Evolutionary conservation across 2,797 vertebrate genomes (phyloP), one percentile per base, ranked within the genome.

Genomic region (Ataeniobius toweri): DNA sequence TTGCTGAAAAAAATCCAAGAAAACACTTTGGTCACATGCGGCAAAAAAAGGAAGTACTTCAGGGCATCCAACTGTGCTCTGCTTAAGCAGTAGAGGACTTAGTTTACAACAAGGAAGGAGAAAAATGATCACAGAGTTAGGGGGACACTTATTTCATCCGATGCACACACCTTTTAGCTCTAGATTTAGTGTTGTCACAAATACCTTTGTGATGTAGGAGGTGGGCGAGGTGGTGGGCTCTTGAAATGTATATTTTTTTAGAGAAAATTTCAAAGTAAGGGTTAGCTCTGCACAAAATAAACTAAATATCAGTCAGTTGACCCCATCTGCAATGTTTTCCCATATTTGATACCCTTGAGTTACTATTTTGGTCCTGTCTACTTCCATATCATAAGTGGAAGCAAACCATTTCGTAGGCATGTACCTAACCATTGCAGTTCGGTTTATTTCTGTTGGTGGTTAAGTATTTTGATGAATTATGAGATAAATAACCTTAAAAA

Each of bases 1-100:
- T 31, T 10, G 75, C 85, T 90, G 80, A 87, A 65, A 84, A 85
- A 80, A 90, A 89, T 88, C 86, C 85, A 85, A 83, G 80, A 73
- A 88, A 67, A 84, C 59, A 44, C 77, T 80, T 74, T 56, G 81
- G 86, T 90, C 81, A 75, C 84, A 82, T 53, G 78, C 79, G 83
- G 79, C 41, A 69, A 78, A 82, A 78, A 68, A 67, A 75, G 59
- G 80, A 90, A 89, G 77, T 48, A 88, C 90, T 88, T 74, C 89
- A 88, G 83, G 87, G 77, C 53, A 18, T 83, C 76, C 74, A 77
- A 81, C 80, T 82, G 88, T 24, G 67, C 75, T 69, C 31, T 73
- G 6, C 55, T 67, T 36, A 73, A 56, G 78, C 76, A 58, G 72
- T 74, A 83, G 20, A 67, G 36, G 20, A 77, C 63, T 69, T 71